Evolutionary conservation across 2,113 vertebrate genomes (phyloP).

Genomic region (Chrysemys picta): DNA sequence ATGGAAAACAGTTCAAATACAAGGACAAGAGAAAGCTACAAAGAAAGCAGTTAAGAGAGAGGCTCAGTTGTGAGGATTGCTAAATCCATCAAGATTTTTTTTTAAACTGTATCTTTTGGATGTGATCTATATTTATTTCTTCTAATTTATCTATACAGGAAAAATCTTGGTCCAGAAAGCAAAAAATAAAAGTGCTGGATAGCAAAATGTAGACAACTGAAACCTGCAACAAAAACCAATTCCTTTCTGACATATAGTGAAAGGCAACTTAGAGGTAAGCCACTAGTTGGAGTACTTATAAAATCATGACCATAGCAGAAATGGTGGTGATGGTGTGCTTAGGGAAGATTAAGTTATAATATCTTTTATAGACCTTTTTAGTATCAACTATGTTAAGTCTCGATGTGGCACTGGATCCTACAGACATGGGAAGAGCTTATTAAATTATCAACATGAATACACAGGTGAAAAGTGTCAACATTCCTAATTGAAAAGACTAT

Average conservation of each 20-base stretch:
- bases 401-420: not conserved
- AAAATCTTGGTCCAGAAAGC: not conserved
- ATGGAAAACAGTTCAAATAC: not conserved
- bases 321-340: not conserved
- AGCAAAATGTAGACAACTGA: not conserved
- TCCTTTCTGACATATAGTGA: slow-evolving; percentile 24
- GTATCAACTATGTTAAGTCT: slow-evolving; percentile 4
- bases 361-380: slow-evolving; percentile 3
- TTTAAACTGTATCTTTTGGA: not conserved
- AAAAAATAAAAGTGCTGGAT: not conserved
- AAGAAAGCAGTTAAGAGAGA: not conserved
- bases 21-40: slow-evolving; percentile 8
- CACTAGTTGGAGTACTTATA: slow-evolving; percentile 42
- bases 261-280: slow-evolving; percentile 41
- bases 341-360: slow-evolving; percentile 9
- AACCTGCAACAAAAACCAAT: not conserved
- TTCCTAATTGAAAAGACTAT: not conserved
- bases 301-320: not conserved
- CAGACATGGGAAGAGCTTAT: not conserved
- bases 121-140: not conserved
- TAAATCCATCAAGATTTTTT: slow-evolving; percentile 1
- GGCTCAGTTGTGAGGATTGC: not conserved
- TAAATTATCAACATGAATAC: not conserved
- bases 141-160: not conserved
- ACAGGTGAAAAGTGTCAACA: not conserved